Conservation (phyloP, 2,888 invertebrate species). For the Pandemis corylana region DNA sequence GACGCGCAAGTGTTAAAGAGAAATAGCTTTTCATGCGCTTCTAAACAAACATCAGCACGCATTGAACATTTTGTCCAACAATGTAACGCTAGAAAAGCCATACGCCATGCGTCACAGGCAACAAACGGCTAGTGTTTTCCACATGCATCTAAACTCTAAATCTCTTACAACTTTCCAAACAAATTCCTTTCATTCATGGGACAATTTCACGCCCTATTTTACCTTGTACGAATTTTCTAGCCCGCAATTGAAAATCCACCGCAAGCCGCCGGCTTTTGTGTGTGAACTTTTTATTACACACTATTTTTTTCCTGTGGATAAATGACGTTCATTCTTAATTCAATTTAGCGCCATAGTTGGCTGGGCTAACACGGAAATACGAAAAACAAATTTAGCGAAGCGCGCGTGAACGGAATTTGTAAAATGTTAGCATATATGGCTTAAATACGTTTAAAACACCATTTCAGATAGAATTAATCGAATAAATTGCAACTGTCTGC, state of each 20-base stretch:
- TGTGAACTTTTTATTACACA: constrained; percentile 69
- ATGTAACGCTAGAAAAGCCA: constrained; percentile 29
- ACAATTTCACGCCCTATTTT: constrained; percentile 83
- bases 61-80: constrained; percentile 23
- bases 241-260: constrained; percentile 73
- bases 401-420: constrained; percentile 31
- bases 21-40: constrained; percentile 37
- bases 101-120: constrained; percentile 7
- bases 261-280: constrained; percentile 67
- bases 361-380: constrained; percentile 50
- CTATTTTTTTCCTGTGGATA: constrained; percentile 69
- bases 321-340: constrained; percentile 72
- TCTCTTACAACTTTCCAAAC: constrained; percentile 56
- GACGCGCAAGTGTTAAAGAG: constrained; percentile 30
- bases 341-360: constrained; percentile 62
- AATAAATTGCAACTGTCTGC: neutral
- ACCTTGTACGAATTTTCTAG: constrained; percentile 71
- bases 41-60: constrained; percentile 25
- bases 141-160: constrained; percentile 28
- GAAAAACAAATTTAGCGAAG: constrained; percentile 36
- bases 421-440: constrained; percentile 30
- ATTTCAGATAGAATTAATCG: neutral
- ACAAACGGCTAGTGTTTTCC: constrained; percentile 16
- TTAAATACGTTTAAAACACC: constrained; percentile 10
- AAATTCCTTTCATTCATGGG: constrained; percentile 75